Evolutionary conservation across 2,888 invertebrate genomes (phyloP).

Genomic region (Drosophila koepferae): DNA sequence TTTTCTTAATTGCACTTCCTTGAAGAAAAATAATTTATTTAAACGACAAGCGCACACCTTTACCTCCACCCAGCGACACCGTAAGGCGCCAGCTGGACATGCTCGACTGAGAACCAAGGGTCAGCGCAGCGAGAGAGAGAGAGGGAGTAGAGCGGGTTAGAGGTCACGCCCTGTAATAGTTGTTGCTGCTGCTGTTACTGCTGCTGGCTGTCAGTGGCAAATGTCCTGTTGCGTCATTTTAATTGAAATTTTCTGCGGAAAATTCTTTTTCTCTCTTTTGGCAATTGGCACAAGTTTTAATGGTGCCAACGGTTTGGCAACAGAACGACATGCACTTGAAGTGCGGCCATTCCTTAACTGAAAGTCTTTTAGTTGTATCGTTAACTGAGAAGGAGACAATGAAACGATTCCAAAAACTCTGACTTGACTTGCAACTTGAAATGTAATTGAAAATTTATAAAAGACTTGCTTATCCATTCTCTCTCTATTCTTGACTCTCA

Average conservation of each 20-base stretch:
- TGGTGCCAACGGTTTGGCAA: slow-evolving; percentile 32
- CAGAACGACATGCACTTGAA: slow-evolving; percentile 29
- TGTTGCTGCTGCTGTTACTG: not conserved
- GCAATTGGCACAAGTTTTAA: slow-evolving; percentile 49
- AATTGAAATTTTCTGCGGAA: slow-evolving; percentile 73
- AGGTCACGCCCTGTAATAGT: slow-evolving; percentile 44
- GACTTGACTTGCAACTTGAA: not conserved
- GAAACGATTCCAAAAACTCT: not conserved
- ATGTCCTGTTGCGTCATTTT: slow-evolving; percentile 68
- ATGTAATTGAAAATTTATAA: not conserved
- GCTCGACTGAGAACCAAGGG: not conserved
- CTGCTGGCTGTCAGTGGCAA: slow-evolving; percentile 49
- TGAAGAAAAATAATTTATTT: slow-evolving; percentile 84
- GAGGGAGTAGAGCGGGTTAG: not conserved
- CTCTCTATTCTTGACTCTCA: not conserved
- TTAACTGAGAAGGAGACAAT: not conserved
- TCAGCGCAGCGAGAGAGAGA: too few relatives aligned
- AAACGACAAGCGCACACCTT: slow-evolving; percentile 83
- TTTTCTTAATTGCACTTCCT: slow-evolving; percentile 85
- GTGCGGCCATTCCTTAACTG: slow-evolving; percentile 1
- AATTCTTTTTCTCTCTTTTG: slow-evolving; percentile 36
- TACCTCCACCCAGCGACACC: slow-evolving; percentile 10
- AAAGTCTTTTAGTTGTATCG: not conserved
- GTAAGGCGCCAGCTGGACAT: slow-evolving; percentile 23
- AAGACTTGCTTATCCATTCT: too few relatives aligned